Base-by-base conservation (phyloP, 53 echinoderm and acorn worm species). In the Zoroaster sp. region DNA sequence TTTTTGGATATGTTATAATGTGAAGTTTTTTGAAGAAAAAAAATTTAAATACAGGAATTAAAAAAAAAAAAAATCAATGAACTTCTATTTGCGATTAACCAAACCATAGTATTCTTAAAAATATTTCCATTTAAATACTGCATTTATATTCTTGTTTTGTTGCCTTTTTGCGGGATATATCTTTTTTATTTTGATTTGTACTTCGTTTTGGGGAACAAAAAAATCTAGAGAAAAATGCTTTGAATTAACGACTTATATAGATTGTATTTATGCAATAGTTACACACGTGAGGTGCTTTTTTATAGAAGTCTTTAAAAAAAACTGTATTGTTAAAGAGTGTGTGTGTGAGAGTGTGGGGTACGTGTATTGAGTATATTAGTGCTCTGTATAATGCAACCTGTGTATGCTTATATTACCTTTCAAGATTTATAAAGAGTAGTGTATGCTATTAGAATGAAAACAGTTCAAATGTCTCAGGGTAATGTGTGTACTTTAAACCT, bases 261-360 rank as follows among this genome's bases (percentile, higher is more conserved):
- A 85, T 71, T 85, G 85, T 85, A 85, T 85, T 85, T 85, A 85
- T 85, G 85, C 85, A 85, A 85, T 85, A 85, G 85, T 71, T 85
- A 85, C 85, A 85, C 51, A 31, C 45, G 85, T 85, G 85, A 85
- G 85, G 85, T 85, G 85, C 85, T 85, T 85, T 82, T 85, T 85
- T 85, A 85, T 85, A 85, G 85, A 47, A 85, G 70, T 85, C 69
- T 45, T 55, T 43, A 81, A 37, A 25, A 69, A 43, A 68, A 14
- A 74, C 39, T 36, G 36, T 37, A 74, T 41, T 20, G 21, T 35
- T 18, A 8, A 3, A 25, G 68, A 66, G 66, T 82, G 43, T 67
- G 34, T 36, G 85, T 49, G 85, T 41, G 71, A 33, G 85, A 44
- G 85, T 17, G 71, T 44, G 85, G 38, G 40, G 28, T 34, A 54